Base-by-base conservation (phyloP, 2,888 invertebrate genomes). In the Ormyrus thymus region DNA sequence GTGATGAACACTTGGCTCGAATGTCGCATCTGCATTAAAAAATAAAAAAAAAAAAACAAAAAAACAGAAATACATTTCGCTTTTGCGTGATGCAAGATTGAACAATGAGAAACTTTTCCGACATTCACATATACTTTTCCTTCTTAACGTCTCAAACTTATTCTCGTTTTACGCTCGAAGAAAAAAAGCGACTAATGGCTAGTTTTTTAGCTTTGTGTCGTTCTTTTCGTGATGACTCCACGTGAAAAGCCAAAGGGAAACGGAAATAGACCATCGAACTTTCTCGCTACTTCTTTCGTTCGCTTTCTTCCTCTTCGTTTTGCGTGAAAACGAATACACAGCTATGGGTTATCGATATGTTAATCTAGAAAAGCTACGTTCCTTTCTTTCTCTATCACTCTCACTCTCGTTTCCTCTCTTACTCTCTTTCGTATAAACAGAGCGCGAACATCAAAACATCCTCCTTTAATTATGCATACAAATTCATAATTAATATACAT, bases 281-380 rank as follows among this genome's bases (percentile, higher is more conserved):
- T 13, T 29, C 6, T 9, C 7, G 8, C 46, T 62, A 15, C 15
- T 65, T 59, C n/a, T 66, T 71, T 72, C 58, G 79, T 71, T 48
- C 62, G 48, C 43, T 75, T 65, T 59, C 68, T 75, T 65, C 56
- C 68, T 73, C 56, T 66, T 78, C 62, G 65, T 45, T 69, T 77
- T 75, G 74, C 65, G 78, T 64, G 78, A 75, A 79, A 82, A 81
- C 83, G 82, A 81, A 82, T 81, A 81, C 82, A 82, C 70, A 81
- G 72, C 81, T 83, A 86, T 80, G 83, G 69, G 29, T 83, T 85
- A 85, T 81, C 86, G 88, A 88, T 88, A 88, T 88, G 87, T 87
- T 85, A 86, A 80, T 84, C 86, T 85, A 86, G 77, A 84, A 83
- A 86, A 85, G 83, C 84, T 85, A 85, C 83, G 70, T 79, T 80